Evolutionary conservation across 2,888 invertebrate genomes (phyloP).

Genomic region (Drosophila atroscutellata): DNA sequence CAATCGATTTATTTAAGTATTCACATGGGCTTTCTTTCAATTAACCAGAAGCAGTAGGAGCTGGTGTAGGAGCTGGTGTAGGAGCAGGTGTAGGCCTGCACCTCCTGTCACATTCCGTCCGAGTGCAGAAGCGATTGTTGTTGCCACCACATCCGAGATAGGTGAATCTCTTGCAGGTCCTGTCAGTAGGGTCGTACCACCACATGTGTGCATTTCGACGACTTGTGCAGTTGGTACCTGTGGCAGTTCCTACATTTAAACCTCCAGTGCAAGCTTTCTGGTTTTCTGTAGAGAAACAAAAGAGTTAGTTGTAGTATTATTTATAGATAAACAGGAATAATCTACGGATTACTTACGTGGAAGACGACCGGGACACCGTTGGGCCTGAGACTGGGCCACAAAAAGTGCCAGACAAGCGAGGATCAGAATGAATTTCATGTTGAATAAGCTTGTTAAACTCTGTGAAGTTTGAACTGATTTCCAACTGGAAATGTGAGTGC

Average conservation of each 20-base stretch:
- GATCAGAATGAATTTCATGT: constrained; percentile 46
- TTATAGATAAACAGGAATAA: background rate
- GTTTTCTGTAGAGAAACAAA: background rate
- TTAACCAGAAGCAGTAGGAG: too few relatives aligned
- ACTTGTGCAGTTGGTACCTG: background rate
- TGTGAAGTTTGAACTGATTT: constrained; percentile 27
- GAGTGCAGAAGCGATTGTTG: constrained; percentile 16
- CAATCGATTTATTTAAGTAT: too few relatives aligned
- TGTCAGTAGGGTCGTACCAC: constrained; percentile 13
- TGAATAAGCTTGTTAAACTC: background rate
- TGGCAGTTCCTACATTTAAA: background rate
- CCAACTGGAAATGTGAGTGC: background rate
- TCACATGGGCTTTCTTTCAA: accelerated
- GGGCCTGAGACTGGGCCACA: constrained; percentile 24
- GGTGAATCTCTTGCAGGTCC: background rate
- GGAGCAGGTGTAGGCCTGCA: background rate
- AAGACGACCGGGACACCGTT: constrained; percentile 4
- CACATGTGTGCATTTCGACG: constrained; percentile 19
- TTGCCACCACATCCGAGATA: constrained; percentile 25
- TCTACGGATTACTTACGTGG: background rate
- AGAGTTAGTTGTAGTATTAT: background rate
- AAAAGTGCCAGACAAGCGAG: constrained; percentile 32
- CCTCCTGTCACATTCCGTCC: background rate
- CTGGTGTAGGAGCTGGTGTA: too few relatives aligned
- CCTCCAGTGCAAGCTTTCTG: background rate